These are phyloP conservation scores for Sus cebifrons DNA, from an alignment of 2,797 vertebrate genomes.

Conservation along the genomic window DNA sequence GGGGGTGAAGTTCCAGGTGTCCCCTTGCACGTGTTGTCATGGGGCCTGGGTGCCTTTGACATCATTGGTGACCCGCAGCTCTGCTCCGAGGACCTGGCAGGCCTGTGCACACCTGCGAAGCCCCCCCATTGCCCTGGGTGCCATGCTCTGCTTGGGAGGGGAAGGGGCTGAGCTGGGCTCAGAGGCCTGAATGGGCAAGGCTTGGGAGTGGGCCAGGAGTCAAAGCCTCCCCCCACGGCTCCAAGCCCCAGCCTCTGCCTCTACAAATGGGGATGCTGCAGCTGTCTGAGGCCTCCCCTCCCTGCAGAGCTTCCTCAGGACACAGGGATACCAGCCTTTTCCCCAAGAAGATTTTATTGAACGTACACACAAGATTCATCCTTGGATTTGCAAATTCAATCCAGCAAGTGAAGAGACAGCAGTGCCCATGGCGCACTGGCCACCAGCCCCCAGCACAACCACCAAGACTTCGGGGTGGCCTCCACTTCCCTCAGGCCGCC, in stretches of 20 bases:
- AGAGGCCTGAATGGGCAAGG: background rate
- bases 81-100: background rate
- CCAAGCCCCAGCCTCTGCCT: background rate
- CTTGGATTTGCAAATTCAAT: background rate
- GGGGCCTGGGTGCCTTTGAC: background rate
- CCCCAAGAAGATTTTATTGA: conserved; percentile 51
- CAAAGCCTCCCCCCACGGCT: background rate
- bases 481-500: background rate
- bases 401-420: background rate
- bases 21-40: background rate
- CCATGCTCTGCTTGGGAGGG: background rate
- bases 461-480: rapidly evolving
- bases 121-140: too few relatives aligned
- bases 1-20: background rate
- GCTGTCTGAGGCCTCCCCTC: background rate
- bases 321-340: conserved; percentile 58
- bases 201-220: background rate
- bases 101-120: background rate
- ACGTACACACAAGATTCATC: background rate
- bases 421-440: background rate
- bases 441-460: background rate
- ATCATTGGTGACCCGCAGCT: background rate
- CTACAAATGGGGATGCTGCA: background rate
- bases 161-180: background rate
- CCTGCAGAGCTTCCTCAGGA: conserved; percentile 40